Percentiles rank a stretch among this genome's conserved stretches.
These are phyloP conservation scores for Eunapius fragilis DNA, from an alignment of 37 sponge, comb jelly and placozoan species.

Conservation along the genomic window DNA sequence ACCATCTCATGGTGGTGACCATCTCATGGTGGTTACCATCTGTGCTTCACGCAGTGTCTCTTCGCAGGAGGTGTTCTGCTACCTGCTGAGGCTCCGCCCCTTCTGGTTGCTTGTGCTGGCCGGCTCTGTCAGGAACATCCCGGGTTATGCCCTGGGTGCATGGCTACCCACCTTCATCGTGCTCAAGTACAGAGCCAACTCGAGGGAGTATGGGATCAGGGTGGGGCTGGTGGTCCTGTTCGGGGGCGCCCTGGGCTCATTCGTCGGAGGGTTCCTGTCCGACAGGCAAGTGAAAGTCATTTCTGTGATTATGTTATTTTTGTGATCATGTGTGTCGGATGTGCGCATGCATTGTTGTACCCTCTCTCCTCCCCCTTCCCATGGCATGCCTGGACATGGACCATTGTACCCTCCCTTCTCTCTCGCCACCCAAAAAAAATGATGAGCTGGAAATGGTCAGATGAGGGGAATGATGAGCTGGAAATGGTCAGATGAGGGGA, in stretches of 20 bases:
- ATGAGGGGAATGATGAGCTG: too few species aligned
- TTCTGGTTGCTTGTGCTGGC: conserved; percentile 74
- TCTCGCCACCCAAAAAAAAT: too few species aligned
- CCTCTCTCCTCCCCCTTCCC: too few species aligned
- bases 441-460: too few species aligned
- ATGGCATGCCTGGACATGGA: too few species aligned
- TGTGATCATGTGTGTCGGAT: too few species aligned
- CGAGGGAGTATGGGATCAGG: conserved; percentile 60
- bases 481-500: too few species aligned
- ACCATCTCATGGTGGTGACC: not conserved
- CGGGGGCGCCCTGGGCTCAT: conserved; percentile 80
- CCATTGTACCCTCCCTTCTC: too few species aligned
- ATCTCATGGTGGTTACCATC: too few species aligned
- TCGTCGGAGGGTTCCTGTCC: conserved; percentile 78
- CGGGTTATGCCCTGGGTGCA: conserved; percentile 86
- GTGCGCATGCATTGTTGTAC: too few species aligned
- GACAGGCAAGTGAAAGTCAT: conserved; percentile 53
- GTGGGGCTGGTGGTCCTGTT: conserved; percentile 79
- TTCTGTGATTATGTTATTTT: too few species aligned
- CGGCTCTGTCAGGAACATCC: conserved; percentile 86
- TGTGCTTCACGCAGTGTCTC: too few species aligned
- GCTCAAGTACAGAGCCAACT: conserved; percentile 27
- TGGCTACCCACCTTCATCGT: conserved; percentile 88
- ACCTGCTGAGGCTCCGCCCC: conserved; percentile 56
- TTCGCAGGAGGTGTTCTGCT: conserved; percentile 62